phyloP scores from a whole-genome alignment of 2,113 vertebrate species.

The Gallinago paraguaiae region DNA sequence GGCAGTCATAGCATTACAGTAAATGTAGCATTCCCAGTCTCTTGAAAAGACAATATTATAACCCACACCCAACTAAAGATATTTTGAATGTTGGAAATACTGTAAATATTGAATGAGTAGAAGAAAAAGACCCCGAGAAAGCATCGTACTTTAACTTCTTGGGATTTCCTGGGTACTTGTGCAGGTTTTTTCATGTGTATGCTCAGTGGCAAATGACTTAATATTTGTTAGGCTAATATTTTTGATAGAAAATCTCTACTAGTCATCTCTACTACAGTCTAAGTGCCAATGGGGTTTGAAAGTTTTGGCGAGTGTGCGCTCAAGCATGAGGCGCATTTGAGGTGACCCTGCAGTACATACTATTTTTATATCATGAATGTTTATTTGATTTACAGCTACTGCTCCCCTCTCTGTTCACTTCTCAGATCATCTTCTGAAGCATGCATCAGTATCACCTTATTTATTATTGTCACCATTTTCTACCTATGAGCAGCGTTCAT shows the following conservation, averaged over 20 bases:
- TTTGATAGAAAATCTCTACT: not conserved
- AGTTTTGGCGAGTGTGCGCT: not conserved
- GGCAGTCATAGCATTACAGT: not conserved
- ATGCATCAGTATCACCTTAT: not conserved
- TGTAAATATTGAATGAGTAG: not conserved
- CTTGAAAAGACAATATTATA: not conserved
- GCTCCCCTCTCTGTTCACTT: not conserved
- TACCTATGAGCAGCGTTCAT: not conserved
- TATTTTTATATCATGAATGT: not conserved
- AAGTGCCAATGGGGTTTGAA: not conserved
- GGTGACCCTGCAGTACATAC: not conserved
- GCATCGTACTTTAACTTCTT: rapidly evolving
- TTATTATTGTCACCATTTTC: not conserved
- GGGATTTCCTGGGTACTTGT: not conserved
- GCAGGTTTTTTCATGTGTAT: not conserved
- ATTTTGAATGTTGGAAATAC: not conserved
- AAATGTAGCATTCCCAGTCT: not conserved
- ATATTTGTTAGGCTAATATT: not conserved
- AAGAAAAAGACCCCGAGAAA: not conserved
- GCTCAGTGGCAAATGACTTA: not conserved
- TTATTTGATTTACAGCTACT: not conserved
- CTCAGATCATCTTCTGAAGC: not conserved
- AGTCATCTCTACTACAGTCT: not conserved
- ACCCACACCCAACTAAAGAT: not conserved
- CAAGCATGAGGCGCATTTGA: not conserved